A percentile compares a stretch with the other conserved stretches of the same genome.
These are phyloP conservation scores for Ceyx cyanopectus DNA, from an alignment of 2,113 vertebrate genomes.

Conservation along the genomic window DNA sequence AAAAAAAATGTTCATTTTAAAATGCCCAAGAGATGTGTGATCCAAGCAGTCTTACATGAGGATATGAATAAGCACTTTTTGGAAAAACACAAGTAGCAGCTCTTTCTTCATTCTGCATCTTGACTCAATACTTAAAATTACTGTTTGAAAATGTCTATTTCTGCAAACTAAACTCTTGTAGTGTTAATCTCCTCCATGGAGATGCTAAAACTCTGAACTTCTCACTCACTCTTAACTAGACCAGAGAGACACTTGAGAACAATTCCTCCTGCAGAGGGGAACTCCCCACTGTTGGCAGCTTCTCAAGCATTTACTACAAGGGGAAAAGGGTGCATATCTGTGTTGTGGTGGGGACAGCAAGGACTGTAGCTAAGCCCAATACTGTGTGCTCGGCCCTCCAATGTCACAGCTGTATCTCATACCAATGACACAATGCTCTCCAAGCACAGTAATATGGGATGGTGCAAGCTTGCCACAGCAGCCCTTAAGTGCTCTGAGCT, in stretches of 20 bases:
- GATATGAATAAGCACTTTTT: conserved; percentile 29
- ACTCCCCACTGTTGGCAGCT: neutral
- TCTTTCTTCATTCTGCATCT: neutral
- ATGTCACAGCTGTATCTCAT: neutral
- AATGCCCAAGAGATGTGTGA: neutral
- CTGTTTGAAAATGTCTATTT: neutral
- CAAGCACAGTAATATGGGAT: neutral
- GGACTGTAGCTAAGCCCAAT: neutral
- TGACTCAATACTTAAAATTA: neutral
- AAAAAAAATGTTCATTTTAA: neutral
- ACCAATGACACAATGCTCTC: neutral
- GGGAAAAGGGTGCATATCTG: conserved; percentile 15
- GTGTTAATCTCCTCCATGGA: neutral
- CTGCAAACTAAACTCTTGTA: neutral
- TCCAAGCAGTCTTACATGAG: neutral
- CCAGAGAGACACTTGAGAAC: neutral
- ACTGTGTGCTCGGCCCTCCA: neutral
- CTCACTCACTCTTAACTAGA: neutral
- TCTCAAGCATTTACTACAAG: neutral
- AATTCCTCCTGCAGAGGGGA: neutral
- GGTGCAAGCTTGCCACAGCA: neutral
- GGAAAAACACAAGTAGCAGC: neutral
- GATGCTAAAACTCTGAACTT: neutral
- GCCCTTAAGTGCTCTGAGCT: neutral
- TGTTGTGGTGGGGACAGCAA: neutral